phyloP scores from a whole-genome alignment of 2,888 invertebrate species.

The Tinea semifulvella region DNA sequence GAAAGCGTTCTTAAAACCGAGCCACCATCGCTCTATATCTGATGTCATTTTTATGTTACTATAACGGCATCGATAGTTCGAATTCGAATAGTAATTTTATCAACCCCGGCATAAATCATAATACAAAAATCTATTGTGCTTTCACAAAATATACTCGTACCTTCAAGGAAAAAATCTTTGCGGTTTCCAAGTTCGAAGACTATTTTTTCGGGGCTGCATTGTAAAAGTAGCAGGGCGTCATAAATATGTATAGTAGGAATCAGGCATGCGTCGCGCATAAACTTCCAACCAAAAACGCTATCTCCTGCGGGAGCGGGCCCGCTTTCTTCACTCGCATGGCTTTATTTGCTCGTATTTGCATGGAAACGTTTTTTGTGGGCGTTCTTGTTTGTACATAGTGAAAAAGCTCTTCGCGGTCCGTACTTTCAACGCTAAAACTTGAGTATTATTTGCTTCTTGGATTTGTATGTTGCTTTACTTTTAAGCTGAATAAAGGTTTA shows the following conservation, averaged over 20 bases:
- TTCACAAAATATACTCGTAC: not conserved
- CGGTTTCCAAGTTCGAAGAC: not conserved
- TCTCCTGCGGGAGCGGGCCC: slow-evolving; percentile 11
- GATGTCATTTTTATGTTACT: too few species aligned
- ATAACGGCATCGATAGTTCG: too few species aligned
- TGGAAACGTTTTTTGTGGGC: slow-evolving; percentile 66
- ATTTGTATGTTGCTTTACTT: slow-evolving; percentile 31
- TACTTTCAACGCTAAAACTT: slow-evolving; percentile 28
- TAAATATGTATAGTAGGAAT: slow-evolving; percentile 65
- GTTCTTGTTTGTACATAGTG: slow-evolving; percentile 58
- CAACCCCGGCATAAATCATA: not conserved
- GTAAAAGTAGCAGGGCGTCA: slow-evolving; percentile 30
- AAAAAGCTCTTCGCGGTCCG: slow-evolving; percentile 36
- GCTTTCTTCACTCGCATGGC: slow-evolving; percentile 24
- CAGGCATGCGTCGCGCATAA: slow-evolving; percentile 65
- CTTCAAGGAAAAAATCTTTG: slow-evolving; percentile 1
- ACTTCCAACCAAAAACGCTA: slow-evolving; percentile 50
- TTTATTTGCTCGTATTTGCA: slow-evolving; percentile 66
- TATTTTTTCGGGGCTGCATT: slow-evolving; percentile 8
- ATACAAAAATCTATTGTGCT: not conserved
- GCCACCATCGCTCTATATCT: too few species aligned
- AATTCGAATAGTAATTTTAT: too few species aligned
- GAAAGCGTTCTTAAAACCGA: too few species aligned
- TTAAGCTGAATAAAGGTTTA: not conserved
- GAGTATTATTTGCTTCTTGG: slow-evolving; percentile 33